Evolutionary conservation across 2,888 invertebrate species (phyloP).

Genomic region (Ophion ventricosus): DNA sequence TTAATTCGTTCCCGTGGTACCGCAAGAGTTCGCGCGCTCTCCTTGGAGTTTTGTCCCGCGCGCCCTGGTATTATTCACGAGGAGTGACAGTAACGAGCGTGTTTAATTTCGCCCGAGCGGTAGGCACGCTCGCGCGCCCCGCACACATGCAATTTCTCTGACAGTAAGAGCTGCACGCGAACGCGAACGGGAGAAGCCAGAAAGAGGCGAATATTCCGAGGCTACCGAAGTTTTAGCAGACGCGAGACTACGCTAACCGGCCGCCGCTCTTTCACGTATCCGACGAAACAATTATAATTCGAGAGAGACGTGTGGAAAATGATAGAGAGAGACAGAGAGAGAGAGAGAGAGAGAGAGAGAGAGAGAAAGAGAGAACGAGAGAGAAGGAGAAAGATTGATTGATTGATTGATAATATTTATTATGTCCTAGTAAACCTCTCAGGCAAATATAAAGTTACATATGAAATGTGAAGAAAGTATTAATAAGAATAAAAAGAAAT

Average conservation of each 20-base stretch:
- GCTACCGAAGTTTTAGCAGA: constrained; percentile 59
- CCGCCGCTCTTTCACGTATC: constrained; percentile 27
- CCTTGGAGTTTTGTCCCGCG: constrained; percentile 52
- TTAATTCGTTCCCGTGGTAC: constrained; percentile 33
- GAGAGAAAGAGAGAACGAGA: constrained; percentile 31
- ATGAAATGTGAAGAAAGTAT: no score
- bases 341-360: constrained; percentile 27
- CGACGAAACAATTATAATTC: constrained; percentile 66
- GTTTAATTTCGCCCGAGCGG: constrained; percentile 62
- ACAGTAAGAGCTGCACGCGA: constrained; percentile 57
- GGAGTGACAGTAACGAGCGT: constrained; percentile 66
- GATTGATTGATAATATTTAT: no score
- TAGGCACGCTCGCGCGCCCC: constrained; percentile 25
- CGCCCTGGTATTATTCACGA: constrained; percentile 43
- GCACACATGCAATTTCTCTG: constrained; percentile 51
- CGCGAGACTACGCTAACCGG: constrained; percentile 43
- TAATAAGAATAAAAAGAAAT: no score
- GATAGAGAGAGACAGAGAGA: constrained; percentile 32
- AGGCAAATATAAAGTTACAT: no score
- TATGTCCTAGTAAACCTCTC: no score
- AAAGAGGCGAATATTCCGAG: constrained; percentile 46
- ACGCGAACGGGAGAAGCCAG: constrained; percentile 31
- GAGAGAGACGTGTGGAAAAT: constrained; percentile 37
- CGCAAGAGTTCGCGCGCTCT: constrained; percentile 36
- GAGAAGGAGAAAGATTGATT: no score